phyloP scores from a whole-genome alignment of 2,113 vertebrate genomes.

The Coptodon bakossiorum region DNA sequence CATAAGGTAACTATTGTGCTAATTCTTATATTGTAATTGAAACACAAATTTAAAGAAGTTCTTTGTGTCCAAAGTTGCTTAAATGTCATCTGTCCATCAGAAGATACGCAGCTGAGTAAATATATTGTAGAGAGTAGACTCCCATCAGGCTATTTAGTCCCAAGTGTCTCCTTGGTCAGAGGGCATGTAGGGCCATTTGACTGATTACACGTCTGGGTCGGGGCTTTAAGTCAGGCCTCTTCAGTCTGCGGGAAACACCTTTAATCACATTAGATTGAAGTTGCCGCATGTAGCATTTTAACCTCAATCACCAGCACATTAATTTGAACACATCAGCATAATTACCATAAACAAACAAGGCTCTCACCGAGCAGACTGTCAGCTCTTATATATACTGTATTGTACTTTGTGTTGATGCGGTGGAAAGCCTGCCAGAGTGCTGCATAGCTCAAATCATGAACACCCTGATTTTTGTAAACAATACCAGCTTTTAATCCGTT shows the following conservation, averaged over 20 bases:
- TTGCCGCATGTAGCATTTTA: conserved; percentile 5
- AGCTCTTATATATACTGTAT: neutral
- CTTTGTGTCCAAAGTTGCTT: neutral
- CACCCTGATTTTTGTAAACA: neutral
- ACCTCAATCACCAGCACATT: conserved; percentile 34
- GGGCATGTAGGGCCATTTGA: neutral
- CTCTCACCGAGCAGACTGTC: neutral
- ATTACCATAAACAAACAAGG: conserved; percentile 47
- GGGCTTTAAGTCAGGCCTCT: neutral
- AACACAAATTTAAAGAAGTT: neutral
- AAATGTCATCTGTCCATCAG: neutral
- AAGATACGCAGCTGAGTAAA: neutral
- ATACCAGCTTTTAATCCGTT: neutral
- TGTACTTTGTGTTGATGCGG: neutral
- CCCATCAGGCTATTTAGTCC: neutral
- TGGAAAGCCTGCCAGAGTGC: neutral
- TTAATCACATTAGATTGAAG: conserved; percentile 36
- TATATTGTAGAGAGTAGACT: neutral
- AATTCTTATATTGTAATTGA: neutral
- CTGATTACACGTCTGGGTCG: conserved; percentile 3
- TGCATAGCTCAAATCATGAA: neutral
- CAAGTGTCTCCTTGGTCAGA: conserved; percentile 1
- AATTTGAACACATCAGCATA: conserved; percentile 32
- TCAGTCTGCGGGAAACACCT: neutral
- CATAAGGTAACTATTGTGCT: neutral